These are phyloP conservation scores for Sandelia bainsii DNA, from an alignment of 2,797 vertebrate species.

Conservation along the genomic window DNA sequence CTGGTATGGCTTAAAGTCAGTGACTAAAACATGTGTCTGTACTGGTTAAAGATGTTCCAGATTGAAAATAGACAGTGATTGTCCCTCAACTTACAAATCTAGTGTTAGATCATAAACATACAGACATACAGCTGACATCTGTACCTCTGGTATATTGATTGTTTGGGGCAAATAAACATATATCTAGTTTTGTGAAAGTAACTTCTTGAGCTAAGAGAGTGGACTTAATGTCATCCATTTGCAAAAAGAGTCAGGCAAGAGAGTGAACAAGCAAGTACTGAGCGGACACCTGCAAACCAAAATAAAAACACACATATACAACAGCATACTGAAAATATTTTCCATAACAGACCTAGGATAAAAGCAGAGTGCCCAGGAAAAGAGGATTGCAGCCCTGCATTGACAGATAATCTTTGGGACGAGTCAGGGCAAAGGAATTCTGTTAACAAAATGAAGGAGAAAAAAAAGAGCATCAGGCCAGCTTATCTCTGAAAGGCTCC, in stretches of 20 bases:
- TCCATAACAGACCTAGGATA: slow-evolving; percentile 56
- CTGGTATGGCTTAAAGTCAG: no score
- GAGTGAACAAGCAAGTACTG: not conserved
- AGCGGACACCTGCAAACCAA: slow-evolving; percentile 40
- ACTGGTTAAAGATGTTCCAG: not conserved
- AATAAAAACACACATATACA: slow-evolving; percentile 39
- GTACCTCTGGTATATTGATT: not conserved
- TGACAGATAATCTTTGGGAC: slow-evolving; percentile 80
- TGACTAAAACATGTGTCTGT: not conserved
- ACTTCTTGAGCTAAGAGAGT: not conserved
- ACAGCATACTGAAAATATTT: slow-evolving; percentile 42
- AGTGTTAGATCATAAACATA: slow-evolving; percentile 3
- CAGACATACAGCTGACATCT: not conserved
- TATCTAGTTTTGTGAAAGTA: no score
- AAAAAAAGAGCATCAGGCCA: slow-evolving; percentile 69
- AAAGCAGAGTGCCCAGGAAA: slow-evolving; percentile 67
- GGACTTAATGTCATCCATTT: not conserved
- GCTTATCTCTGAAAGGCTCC: slow-evolving; percentile 78
- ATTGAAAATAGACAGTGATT: no score
- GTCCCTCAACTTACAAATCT: slow-evolving; percentile 1
- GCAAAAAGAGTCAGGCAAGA: not conserved
- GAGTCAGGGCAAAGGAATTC: slow-evolving; percentile 72
- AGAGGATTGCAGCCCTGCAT: slow-evolving; percentile 80
- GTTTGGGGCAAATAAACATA: not conserved
- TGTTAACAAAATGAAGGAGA: slow-evolving; percentile 73